A percentile compares a stretch with the other conserved stretches of the same genome.
These are phyloP conservation scores for Lasioglossum lativentre DNA, from an alignment of 2,888 invertebrate species.

Conservation along the genomic window DNA sequence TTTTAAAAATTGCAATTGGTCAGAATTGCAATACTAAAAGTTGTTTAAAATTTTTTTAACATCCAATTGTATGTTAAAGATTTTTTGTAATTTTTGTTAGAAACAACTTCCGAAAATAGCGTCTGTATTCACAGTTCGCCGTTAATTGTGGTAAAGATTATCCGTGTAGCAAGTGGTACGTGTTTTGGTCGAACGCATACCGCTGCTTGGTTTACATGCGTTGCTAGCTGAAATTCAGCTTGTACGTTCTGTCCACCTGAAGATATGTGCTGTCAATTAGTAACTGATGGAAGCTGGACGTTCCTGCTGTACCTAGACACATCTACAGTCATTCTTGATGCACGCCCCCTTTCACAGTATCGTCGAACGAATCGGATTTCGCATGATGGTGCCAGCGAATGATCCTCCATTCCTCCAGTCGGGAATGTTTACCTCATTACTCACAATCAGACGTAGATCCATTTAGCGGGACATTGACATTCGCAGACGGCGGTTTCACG, in stretches of 20 bases:
- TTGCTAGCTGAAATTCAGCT: conserved; percentile 39
- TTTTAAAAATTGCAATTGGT: no score
- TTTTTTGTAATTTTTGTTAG: neutral
- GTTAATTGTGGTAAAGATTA: conserved; percentile 31
- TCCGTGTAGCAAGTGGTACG: conserved; percentile 14
- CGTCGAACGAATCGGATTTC: neutral
- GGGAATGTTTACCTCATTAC: conserved; percentile 9
- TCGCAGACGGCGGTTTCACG: neutral
- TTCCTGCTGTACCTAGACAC: conserved; percentile 7
- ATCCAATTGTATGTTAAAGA: no score
- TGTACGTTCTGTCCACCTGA: conserved; percentile 36
- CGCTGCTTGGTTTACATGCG: conserved; percentile 7
- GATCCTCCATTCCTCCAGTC: neutral
- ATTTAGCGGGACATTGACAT: neutral
- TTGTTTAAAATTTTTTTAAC: no score
- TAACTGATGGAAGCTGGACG: conserved; percentile 43
- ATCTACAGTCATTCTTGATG: conserved; percentile 54
- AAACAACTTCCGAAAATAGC: neutral
- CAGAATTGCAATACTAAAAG: no score
- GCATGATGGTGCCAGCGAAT: conserved; percentile 20
- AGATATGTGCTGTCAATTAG: conserved; percentile 54
- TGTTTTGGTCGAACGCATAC: conserved; percentile 15
- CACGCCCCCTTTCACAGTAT: conserved; percentile 1
- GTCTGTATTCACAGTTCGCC: neutral
- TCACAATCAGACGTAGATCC: neutral